These are phyloP conservation scores for Leptocoma aspasia DNA, from an alignment of 2,113 vertebrate species.

Conservation along the genomic window DNA sequence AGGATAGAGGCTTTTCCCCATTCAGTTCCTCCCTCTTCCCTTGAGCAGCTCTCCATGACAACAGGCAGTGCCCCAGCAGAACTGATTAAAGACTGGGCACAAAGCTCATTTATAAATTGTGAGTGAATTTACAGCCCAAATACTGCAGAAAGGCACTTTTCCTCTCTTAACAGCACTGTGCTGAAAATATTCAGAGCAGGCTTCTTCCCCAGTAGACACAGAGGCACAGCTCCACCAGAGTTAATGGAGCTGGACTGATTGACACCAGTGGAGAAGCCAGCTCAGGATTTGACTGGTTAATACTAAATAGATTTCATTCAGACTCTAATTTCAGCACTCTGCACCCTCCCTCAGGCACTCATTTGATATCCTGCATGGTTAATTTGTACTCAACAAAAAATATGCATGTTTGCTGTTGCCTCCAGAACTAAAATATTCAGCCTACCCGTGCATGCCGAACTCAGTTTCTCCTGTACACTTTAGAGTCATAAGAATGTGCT, in stretches of 20 bases:
- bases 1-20: background rate
- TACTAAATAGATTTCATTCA: background rate
- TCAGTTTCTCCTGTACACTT: slow-evolving; percentile 35
- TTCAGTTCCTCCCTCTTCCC: background rate
- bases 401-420: slow-evolving; percentile 16
- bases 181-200: background rate
- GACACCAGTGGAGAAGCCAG: background rate
- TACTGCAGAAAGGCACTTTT: background rate
- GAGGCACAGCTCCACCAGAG: background rate
- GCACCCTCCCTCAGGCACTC: slow-evolving; percentile 37
- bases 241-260: slow-evolving; percentile 6
- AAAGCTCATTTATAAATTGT: background rate
- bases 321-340: background rate
- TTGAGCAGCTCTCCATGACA: background rate
- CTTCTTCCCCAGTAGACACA: background rate
- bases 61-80: background rate
- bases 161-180: background rate
- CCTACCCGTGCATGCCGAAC: slow-evolving; percentile 18
- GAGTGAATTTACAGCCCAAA: background rate
- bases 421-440: slow-evolving; percentile 25
- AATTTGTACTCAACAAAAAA: slow-evolving; percentile 54
- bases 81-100: background rate
- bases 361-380: slow-evolving; percentile 47
- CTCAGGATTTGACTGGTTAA: background rate
- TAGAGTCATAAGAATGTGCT: slow-evolving; percentile 48